phyloP scores from a whole-genome alignment of 1,140 invertebrate genomes.

The Magallana gigas region DNA sequence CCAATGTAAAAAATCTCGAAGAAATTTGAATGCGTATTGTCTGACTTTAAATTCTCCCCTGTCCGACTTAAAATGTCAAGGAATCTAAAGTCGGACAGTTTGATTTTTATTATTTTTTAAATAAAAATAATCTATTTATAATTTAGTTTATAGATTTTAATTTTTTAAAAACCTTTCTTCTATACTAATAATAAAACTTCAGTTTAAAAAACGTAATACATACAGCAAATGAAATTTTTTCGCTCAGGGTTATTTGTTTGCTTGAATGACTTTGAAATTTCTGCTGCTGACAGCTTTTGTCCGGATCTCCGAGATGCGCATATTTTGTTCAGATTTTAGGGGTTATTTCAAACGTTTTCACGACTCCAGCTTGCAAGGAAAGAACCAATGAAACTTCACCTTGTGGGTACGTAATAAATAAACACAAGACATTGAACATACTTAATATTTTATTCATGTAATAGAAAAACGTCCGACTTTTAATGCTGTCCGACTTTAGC shows the following conservation, averaged over 20 bases:
- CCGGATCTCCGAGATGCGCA: neutral
- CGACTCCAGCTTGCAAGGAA: neutral
- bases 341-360: conserved; percentile 4
- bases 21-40: neutral
- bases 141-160: neutral
- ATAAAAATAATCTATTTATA: neutral
- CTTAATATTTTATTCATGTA: neutral
- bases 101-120: neutral
- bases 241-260: neutral
- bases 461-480: neutral
- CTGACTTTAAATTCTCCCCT: conserved; percentile 4
- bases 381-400: neutral
- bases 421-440: neutral
- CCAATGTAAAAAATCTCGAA: no score
- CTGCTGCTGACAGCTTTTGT: neutral
- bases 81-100: neutral
- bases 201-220: neutral
- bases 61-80: conserved; percentile 3
- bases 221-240: neutral
- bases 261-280: neutral
- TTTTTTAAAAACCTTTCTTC: neutral
- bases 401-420: neutral
- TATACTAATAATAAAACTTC: neutral
- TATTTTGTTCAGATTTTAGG: neutral
- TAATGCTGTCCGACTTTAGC: conserved; percentile 9